phyloP scores from a whole-genome alignment of 2,797 vertebrate species.

The Buphagus erythrorhynchus region DNA sequence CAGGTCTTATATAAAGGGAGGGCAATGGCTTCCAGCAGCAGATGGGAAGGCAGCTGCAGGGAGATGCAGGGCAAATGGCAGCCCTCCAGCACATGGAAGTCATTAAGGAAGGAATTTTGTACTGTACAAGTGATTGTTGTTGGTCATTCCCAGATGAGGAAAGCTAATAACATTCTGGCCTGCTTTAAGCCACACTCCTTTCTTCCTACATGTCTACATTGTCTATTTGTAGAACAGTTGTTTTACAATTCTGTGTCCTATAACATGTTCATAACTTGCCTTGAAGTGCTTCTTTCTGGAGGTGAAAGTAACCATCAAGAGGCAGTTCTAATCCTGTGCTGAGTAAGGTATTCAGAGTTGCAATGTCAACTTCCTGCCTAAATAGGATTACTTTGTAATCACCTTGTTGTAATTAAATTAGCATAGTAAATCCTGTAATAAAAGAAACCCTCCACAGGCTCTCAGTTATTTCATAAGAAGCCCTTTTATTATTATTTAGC shows the following conservation, averaged over 20 bases:
- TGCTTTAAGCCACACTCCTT: neutral
- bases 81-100: slow-evolving; percentile 24
- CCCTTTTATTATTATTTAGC: neutral
- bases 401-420: slow-evolving; percentile 8
- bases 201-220: neutral
- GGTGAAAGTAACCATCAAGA: neutral
- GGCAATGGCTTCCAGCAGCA: neutral
- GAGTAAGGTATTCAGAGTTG: neutral
- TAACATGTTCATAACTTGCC: neutral
- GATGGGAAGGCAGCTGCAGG: slow-evolving; percentile 20
- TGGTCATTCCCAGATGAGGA: neutral
- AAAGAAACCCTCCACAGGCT: neutral
- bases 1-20: neutral
- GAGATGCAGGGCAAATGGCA: neutral
- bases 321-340: neutral
- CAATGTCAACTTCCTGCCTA: neutral
- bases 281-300: neutral
- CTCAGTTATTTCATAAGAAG: neutral
- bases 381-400: slow-evolving; percentile 5
- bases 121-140: neutral
- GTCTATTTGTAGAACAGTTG: neutral
- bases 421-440: neutral
- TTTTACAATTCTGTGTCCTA: neutral
- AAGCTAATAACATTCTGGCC: neutral
- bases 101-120: slow-evolving; percentile 27